Evolutionary conservation across 1,140 invertebrate species (phyloP), one percentile per base, ranked within the genome.

Genomic region (Samia ricini): DNA sequence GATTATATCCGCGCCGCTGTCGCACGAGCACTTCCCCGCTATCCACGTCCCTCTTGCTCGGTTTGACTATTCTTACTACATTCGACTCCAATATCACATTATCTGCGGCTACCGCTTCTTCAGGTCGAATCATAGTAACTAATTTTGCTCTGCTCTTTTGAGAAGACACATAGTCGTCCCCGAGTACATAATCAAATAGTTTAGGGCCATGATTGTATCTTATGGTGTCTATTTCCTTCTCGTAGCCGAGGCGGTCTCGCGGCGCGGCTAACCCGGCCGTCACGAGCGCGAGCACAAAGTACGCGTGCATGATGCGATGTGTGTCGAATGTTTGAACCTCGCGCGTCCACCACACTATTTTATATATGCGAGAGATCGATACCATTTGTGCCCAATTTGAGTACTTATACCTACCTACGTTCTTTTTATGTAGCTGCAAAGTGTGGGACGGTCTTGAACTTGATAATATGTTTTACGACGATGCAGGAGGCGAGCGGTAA

Each of bases 61-160:
- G 84, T 60, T 76, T 77, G 29, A 89, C 65, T 26, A 91, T 81
- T 54, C 74, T 84, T 63, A 91, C 77, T 4, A 89, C 73, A 54
- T 90, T 89, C 0, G 89, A 90, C 71, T 91, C 77, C 56, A 91
- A 69, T 49, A 91, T 88, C 26, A 91, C 81, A 74, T 91, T 90
- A 60, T 91, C 90, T 19, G 79, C 76, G 1, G 81, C 83, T 18
- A 91, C 68, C 0, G 83, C 70, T 15, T 91, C 88, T 2, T 89
- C 81, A 19, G 85, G 81, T 42, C 77, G 72, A n/a, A 81, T 72
- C 58, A 73, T 83, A 0, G 88, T 89, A 10, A 89, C 72, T 2
- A 90, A 74, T 56, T 87, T 88, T 4, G 76, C 79, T 72, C 76
- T 81, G 63, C 76, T 88, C 51, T 83, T 85, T 56, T 87, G 82